These are phyloP conservation scores for Onychomys torridus DNA, from an alignment of 2,797 vertebrate species.

Conservation along the genomic window DNA sequence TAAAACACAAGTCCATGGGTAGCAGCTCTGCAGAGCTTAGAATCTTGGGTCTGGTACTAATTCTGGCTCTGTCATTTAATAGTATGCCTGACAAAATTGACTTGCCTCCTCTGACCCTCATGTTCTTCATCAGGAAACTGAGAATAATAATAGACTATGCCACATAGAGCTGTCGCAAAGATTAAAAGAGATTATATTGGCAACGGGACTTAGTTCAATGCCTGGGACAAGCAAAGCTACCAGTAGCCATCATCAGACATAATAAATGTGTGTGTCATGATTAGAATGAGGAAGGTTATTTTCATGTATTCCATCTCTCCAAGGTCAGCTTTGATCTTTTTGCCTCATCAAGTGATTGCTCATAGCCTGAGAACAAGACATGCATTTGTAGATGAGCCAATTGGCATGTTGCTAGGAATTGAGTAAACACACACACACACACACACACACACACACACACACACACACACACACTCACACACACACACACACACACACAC, in stretches of 20 bases:
- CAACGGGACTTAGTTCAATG: neutral
- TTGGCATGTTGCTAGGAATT: neutral
- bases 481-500: neutral
- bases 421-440: neutral
- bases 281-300: conserved; percentile 32
- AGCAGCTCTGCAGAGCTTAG: neutral
- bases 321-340: conserved; percentile 21
- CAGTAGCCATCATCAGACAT: neutral
- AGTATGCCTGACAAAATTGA: neutral
- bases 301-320: neutral
- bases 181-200: conserved; percentile 52
- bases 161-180: neutral
- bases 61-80: conserved; percentile 35
- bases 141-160: neutral
- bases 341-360: neutral
- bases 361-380: neutral
- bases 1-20: neutral
- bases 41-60: neutral
- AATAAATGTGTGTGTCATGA: neutral
- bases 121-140: conserved; percentile 48
- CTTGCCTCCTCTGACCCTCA: conserved; percentile 3
- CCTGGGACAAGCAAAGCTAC: neutral
- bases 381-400: neutral
- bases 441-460: neutral
- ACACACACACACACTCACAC: neutral